Evolutionary conservation across 1,140 invertebrate genomes (phyloP).

Genomic region (Pectinophora gossypiella): DNA sequence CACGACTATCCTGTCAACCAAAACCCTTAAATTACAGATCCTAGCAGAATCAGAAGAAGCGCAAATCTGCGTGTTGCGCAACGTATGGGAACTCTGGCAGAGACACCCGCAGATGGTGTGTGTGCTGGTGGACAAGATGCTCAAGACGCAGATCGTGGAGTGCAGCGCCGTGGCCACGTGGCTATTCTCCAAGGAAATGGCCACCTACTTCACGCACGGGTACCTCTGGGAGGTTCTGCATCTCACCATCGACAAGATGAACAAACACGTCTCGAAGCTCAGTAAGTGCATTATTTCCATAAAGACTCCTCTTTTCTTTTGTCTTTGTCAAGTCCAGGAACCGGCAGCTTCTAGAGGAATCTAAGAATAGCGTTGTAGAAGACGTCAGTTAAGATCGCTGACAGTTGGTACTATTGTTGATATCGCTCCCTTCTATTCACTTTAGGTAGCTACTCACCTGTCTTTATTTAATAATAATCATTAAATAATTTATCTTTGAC

Average conservation of each 20-base stretch:
- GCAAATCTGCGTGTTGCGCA: conserved; percentile 94
- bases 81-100: conserved; percentile 96
- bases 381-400: too few species aligned
- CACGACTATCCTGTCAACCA: too few species aligned
- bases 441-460: too few species aligned
- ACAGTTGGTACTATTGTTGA: too few species aligned
- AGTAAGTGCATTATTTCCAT: conserved; percentile 68
- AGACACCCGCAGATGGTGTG: conserved; percentile 98
- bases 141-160: conserved; percentile 98
- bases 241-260: conserved; percentile 97
- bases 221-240: conserved; percentile 99
- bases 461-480: too few species aligned
- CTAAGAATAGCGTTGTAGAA: too few species aligned
- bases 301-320: too few species aligned
- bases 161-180: conserved; percentile 98
- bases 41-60: conserved; percentile 96
- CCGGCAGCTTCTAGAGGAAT: too few species aligned
- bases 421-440: too few species aligned
- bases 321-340: too few species aligned
- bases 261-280: conserved; percentile 93
- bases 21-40: conserved; percentile 81
- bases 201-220: conserved; percentile 93
- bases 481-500: too few species aligned
- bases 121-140: conserved; percentile 96
- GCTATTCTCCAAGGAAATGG: conserved; percentile 99